A percentile compares a stretch with the other conserved stretches of the same genome.
Conservation (phyloP, 2,113 vertebrate species). For the Candoia aspera region DNA sequence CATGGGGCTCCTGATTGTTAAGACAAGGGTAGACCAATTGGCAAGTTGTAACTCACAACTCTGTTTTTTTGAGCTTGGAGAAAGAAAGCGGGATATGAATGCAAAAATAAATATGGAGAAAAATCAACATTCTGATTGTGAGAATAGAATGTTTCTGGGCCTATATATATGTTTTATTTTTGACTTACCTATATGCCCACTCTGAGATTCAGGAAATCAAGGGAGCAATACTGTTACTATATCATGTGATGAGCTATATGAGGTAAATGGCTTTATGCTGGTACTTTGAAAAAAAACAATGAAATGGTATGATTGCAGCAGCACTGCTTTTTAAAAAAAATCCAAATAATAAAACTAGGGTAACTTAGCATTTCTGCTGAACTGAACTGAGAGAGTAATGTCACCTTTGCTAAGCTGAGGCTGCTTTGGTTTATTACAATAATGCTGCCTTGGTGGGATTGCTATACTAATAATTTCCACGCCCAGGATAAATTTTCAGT, state of each 20-base stretch:
- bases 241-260: not conserved
- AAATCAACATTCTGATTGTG: too few species aligned
- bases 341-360: too few species aligned
- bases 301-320: constrained; percentile 2
- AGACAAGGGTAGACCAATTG: not conserved
- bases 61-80: not conserved
- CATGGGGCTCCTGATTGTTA: not conserved
- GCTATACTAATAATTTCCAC: not conserved
- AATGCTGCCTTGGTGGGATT: not conserved
- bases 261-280: not conserved
- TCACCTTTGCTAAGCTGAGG: not conserved
- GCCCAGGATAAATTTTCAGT: not conserved
- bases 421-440: not conserved
- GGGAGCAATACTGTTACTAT: not conserved
- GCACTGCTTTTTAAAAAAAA: too few species aligned
- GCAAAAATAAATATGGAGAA: too few species aligned
- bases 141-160: too few species aligned
- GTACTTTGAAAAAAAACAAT: not conserved
- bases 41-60: not conserved
- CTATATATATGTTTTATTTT: not conserved
- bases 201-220: constrained; percentile 18
- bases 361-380: too few species aligned
- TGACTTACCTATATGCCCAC: constrained; percentile 28
- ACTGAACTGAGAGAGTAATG: not conserved
- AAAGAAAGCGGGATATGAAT: too few species aligned